phyloP scores from a whole-genome alignment of 2,797 vertebrate genomes.

The Coracias cyanogaster region DNA sequence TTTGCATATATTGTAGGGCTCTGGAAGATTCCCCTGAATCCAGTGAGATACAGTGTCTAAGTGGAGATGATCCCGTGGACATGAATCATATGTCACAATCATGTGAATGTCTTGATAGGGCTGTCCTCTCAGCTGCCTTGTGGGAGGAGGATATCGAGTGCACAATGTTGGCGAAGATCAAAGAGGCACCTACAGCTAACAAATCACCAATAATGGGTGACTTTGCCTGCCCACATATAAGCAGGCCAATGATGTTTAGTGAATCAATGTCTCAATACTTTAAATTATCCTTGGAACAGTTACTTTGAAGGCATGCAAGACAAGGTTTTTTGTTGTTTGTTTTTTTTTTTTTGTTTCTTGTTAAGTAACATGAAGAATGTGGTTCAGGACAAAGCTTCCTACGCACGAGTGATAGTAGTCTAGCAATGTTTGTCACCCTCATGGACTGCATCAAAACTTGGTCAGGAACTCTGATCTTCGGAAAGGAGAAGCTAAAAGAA shows the following conservation, averaged over 20 bases:
- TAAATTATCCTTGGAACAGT: background rate
- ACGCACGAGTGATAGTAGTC: background rate
- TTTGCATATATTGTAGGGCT: slow-evolving; percentile 43
- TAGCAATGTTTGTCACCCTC: background rate
- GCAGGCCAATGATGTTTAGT: background rate
- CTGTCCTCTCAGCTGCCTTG: background rate
- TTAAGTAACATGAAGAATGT: background rate
- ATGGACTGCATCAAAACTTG: background rate
- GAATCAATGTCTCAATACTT: slow-evolving; percentile 28
- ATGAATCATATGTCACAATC: background rate
- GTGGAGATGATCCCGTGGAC: background rate
- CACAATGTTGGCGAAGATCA: background rate
- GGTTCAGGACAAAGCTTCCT: background rate
- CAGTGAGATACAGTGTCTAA: background rate
- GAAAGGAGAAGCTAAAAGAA: background rate
- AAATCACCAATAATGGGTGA: slow-evolving; percentile 41
- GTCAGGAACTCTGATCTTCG: background rate
- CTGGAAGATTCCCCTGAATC: slow-evolving; percentile 24
- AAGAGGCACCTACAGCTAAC: slow-evolving; percentile 5
- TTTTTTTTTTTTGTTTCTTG: fast-evolving
- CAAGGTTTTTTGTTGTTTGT: background rate
- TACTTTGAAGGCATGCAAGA: background rate
- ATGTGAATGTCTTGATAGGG: background rate
- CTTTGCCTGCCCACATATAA: slow-evolving; percentile 3
- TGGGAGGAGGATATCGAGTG: background rate